Percentiles rank a stretch among this genome's conserved stretches.
These are phyloP conservation scores for Manis javanica DNA, from an alignment of 2,797 vertebrate genomes.

Conservation along the genomic window DNA sequence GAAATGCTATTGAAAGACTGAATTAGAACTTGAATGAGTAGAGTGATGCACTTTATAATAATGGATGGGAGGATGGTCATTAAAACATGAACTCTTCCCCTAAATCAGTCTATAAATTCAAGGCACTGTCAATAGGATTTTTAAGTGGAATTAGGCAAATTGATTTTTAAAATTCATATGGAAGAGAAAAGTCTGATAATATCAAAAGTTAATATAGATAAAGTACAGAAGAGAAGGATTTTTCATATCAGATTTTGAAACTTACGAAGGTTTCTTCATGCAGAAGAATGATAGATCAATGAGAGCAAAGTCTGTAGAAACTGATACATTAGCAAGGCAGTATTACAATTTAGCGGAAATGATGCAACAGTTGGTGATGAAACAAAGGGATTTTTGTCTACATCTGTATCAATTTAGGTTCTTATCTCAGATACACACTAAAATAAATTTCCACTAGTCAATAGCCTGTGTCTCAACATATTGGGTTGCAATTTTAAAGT, in stretches of 20 bases:
- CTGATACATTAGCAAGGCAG: background rate
- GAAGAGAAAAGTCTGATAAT: conserved; percentile 16
- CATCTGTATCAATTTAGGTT: background rate
- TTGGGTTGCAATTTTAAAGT: background rate
- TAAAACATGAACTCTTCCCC: background rate
- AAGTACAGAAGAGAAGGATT: background rate
- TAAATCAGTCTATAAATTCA: background rate
- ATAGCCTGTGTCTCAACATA: background rate
- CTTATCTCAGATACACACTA: background rate
- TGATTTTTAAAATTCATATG: conserved; percentile 14
- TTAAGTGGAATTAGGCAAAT: background rate
- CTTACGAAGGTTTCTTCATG: background rate
- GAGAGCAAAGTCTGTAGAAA: conserved; percentile 15
- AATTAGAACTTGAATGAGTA: background rate
- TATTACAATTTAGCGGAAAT: background rate
- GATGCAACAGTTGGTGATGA: background rate
- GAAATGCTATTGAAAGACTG: background rate
- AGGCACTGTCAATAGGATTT: background rate
- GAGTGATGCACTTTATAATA: background rate
- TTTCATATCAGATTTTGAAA: conserved; percentile 28
- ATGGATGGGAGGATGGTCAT: background rate
- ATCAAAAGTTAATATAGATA: conserved; percentile 16
- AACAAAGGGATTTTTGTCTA: background rate
- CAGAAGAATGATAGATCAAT: background rate
- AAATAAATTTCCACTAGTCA: background rate